phyloP scores from a whole-genome alignment of 2,888 invertebrate genomes.

The Machimus atricapillus region DNA sequence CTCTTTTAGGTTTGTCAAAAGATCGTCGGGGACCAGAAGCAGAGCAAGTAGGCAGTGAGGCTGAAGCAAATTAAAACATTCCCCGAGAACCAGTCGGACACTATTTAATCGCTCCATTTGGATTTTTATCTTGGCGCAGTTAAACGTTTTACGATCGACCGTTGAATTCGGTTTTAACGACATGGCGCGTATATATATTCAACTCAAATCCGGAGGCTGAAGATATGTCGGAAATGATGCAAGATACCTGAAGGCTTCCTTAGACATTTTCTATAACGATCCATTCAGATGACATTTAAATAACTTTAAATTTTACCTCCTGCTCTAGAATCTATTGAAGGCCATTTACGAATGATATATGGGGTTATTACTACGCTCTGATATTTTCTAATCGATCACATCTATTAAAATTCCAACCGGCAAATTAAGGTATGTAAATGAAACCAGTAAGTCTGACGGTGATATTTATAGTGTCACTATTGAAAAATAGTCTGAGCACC shows the following conservation, averaged over 20 bases:
- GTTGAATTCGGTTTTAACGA: conserved; percentile 43
- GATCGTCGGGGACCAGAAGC: neutral
- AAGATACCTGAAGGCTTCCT: neutral
- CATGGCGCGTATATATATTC: conserved; percentile 18
- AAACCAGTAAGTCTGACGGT: neutral
- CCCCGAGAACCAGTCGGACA: conserved; percentile 45
- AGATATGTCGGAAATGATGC: conserved; percentile 8
- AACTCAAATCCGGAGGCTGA: conserved; percentile 16
- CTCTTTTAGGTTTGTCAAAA: conserved; percentile 44
- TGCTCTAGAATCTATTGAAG: neutral
- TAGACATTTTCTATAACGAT: neutral
- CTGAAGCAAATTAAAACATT: conserved; percentile 45
- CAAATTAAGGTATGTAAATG: conserved; percentile 19
- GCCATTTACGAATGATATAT: conserved; percentile 8
- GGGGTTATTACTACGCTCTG: neutral
- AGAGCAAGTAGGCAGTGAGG: neutral
- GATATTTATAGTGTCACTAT: neutral
- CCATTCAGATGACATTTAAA: conserved; percentile 12
- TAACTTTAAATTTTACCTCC: neutral
- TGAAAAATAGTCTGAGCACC: neutral
- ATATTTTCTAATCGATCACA: conserved; percentile 24
- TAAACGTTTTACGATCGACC: conserved; percentile 45
- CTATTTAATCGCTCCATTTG: conserved; percentile 46
- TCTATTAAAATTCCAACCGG: conserved; percentile 13
- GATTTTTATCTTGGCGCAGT: conserved; percentile 46